Evolutionary conservation across 2,113 vertebrate genomes (phyloP).

Genomic region (Mobula hypostoma): DNA sequence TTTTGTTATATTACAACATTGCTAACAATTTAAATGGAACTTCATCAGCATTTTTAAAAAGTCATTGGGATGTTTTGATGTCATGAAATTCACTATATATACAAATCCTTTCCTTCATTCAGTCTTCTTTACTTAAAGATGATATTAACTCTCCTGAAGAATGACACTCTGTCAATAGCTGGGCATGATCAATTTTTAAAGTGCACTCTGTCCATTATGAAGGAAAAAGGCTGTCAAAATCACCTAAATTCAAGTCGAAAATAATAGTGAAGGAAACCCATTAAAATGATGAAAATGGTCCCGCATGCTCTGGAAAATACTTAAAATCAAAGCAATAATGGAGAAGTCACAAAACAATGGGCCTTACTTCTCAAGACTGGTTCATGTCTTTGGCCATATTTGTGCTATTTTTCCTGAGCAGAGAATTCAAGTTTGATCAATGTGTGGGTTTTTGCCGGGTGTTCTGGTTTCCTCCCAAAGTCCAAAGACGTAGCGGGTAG

Average conservation of each 20-base stretch:
- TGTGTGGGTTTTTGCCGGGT: no score
- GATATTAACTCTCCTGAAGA: background rate
- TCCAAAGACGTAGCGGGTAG: no score
- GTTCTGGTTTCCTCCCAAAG: no score
- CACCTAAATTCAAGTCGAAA: background rate
- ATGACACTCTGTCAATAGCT: background rate
- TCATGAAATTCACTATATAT: background rate
- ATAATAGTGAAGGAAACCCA: background rate
- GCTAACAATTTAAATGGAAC: background rate
- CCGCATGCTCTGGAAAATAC: background rate
- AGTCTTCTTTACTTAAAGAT: background rate
- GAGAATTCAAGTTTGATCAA: background rate
- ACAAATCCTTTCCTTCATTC: background rate
- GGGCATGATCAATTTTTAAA: background rate
- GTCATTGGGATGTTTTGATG: background rate
- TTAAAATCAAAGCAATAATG: background rate
- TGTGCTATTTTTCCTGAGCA: background rate
- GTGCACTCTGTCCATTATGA: background rate
- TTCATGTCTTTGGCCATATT: background rate
- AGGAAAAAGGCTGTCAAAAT: background rate
- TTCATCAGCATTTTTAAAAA: background rate
- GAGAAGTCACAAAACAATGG: background rate
- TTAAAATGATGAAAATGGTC: background rate
- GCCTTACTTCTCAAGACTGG: background rate
- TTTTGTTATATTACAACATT: background rate